Conservation (phyloP, 2,797 vertebrate genomes). For the Coreius guichenoti region DNA sequence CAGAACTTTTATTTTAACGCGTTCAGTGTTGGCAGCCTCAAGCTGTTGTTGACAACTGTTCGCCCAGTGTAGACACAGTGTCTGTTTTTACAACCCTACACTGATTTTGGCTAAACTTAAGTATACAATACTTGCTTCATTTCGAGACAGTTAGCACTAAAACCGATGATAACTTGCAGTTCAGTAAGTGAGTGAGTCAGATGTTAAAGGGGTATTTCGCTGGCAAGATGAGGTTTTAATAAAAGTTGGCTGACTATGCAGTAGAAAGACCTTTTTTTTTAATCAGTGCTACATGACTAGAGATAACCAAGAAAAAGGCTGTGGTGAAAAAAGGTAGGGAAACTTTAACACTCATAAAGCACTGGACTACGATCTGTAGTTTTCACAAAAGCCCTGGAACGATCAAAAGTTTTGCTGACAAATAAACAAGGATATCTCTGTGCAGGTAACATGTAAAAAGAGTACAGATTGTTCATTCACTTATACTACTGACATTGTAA, state of each 20-base stretch:
- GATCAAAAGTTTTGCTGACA: too few relatives aligned
- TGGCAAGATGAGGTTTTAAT: too few relatives aligned
- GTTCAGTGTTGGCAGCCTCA: neutral
- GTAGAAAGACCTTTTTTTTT: too few relatives aligned
- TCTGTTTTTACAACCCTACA: neutral
- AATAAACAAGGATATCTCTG: neutral
- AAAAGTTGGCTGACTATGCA: too few relatives aligned
- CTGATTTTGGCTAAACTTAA: neutral
- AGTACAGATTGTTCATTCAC: neutral
- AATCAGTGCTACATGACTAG: neutral
- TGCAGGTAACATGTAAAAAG: neutral
- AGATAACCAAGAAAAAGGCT: neutral
- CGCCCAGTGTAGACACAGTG: neutral
- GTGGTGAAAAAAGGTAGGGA: neutral
- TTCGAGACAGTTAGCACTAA: neutral
- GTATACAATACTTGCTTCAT: neutral
- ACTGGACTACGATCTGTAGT: neutral
- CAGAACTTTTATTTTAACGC: neutral
- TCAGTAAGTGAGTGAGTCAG: neutral
- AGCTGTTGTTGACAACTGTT: neutral
- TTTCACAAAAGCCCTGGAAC: neutral
- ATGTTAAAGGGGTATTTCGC: neutral
- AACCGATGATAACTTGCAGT: neutral
- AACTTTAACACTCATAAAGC: neutral
- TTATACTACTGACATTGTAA: neutral